Conservation (phyloP, 2,113 vertebrate species). For the Hippocampus guttulatus region DNA sequence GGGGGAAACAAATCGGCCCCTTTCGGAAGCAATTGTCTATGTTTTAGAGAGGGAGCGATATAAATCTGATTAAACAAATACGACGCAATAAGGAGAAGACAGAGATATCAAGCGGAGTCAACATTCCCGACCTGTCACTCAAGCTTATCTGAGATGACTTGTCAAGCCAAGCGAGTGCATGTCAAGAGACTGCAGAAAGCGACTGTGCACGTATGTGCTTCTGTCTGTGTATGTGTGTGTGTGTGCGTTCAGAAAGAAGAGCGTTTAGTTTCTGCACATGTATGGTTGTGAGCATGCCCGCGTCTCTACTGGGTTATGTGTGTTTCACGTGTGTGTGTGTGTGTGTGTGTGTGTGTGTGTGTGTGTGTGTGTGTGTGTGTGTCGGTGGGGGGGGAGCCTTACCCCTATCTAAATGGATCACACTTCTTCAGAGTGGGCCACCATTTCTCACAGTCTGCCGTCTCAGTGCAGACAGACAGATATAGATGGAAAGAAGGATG, state of each 20-base stretch:
- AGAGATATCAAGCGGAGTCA: conserved; percentile 53
- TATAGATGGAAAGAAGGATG: conserved; percentile 36
- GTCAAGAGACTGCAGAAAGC: conserved; percentile 45
- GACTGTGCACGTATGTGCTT: too few species aligned
- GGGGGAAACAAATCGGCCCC: conserved; percentile 8
- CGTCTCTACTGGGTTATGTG: not conserved
- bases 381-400: conserved; percentile 34
- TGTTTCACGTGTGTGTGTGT: conserved; percentile 1
- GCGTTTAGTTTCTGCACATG: not conserved
- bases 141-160: conserved; percentile 71
- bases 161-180: conserved; percentile 63
- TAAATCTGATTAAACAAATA: conserved; percentile 48
- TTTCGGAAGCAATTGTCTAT: conserved; percentile 28
- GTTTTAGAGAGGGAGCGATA: conserved; percentile 44
- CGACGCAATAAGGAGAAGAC: conserved; percentile 48
- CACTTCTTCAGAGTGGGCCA: conserved; percentile 64
- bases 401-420: conserved; percentile 71
- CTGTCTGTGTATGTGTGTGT: conserved; percentile 1
- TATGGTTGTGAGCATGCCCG: not conserved
- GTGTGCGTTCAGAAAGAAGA: not conserved
- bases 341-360: conserved; percentile 10
- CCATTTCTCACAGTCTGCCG: conserved; percentile 68
- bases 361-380: conserved; percentile 8
- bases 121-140: conserved; percentile 65
- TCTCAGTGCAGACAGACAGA: conserved; percentile 44